Evolutionary conservation across 2,797 vertebrate genomes (phyloP), one percentile per base, ranked within the genome.

Genomic region (Danio tinwini): DNA sequence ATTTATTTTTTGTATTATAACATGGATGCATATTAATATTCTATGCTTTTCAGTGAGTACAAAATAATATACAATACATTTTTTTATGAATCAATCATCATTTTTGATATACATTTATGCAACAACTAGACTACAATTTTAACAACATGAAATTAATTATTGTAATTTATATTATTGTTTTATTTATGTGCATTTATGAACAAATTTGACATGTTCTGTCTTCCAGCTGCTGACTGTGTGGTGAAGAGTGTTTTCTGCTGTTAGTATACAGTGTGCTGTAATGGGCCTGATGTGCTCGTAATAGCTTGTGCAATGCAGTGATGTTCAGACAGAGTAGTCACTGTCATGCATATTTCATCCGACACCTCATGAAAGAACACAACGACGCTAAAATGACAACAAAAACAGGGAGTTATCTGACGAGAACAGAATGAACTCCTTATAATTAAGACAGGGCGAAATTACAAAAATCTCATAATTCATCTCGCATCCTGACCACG

Each of bases 291-390:
- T 8, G 62, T 55, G 14, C 13, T 45, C 44, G 49, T 65, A 76
- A 55, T n/a, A 3, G 61, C 29, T 76, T 76, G 74, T 76, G 74
- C 74, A 76, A 67, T 76, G 74, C 74, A 44, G 74, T 56, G 62
- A 65, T 76, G 65, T 76, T 67, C 19, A 39, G 19, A 56, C 49
- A 21, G 10, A 37, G 62, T 76, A 52, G 21, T 62, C 72, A 74
- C 45, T 62, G 61, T 29, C 49, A 53, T 67, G 50, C 61, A 65
- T 19, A 50, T 76, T 58, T 80, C 50, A 76, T 70, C 63, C 39
- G 13, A 58, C 62, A 83, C 49, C 83, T 55, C 6, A 11, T 12
- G 52, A 67, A 45, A 44, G 1, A 47, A 6, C 7, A 0, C 13
- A 42, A 44, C 53, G 12, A 53, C 3, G 12, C 12, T 7, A 42